phyloP scores from a whole-genome alignment of 2,888 invertebrate genomes.

The Plagodis pulveraria region DNA sequence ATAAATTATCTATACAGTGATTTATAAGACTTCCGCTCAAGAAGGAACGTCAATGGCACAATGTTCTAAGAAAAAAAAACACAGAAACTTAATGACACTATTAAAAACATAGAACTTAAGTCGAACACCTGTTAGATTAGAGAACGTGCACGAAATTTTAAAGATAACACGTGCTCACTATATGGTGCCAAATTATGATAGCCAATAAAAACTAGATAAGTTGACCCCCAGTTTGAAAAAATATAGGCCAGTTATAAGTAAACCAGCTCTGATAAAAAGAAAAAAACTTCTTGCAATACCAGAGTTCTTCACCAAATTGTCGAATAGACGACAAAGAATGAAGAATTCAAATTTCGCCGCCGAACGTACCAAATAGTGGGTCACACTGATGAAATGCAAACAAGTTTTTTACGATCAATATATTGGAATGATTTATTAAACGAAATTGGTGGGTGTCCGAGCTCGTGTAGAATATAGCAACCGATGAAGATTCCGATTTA shows the following conservation, averaged over 20 bases:
- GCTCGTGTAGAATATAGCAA: constrained; percentile 17
- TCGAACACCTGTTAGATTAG: constrained; percentile 13
- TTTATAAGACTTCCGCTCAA: constrained; percentile 24
- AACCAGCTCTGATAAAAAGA: too few species aligned
- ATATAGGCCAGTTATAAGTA: too few species aligned
- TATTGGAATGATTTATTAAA: constrained; percentile 34
- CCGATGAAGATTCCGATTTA: constrained; percentile 26
- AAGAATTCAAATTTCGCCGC: constrained; percentile 17
- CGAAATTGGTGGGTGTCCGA: constrained; percentile 31
- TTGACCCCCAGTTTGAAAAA: not conserved
- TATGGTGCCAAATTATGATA: not conserved
- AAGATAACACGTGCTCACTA: constrained; percentile 18
- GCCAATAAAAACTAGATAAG: constrained; percentile 8
- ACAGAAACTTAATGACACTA: constrained; percentile 15
- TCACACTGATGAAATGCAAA: constrained; percentile 33
- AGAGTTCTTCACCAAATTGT: not conserved
- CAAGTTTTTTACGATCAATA: constrained; percentile 32
- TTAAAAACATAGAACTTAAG: constrained; percentile 16
- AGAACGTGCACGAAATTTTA: constrained; percentile 5
- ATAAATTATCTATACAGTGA: constrained; percentile 18
- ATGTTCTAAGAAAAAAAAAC: not conserved
- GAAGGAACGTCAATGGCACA: constrained; percentile 16
- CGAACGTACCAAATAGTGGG: constrained; percentile 21
- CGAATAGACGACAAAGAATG: constrained; percentile 9
- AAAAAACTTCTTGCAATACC: too few species aligned